Evolutionary conservation across 2,888 invertebrate genomes (phyloP).

Genomic region (Biston betularia): DNA sequence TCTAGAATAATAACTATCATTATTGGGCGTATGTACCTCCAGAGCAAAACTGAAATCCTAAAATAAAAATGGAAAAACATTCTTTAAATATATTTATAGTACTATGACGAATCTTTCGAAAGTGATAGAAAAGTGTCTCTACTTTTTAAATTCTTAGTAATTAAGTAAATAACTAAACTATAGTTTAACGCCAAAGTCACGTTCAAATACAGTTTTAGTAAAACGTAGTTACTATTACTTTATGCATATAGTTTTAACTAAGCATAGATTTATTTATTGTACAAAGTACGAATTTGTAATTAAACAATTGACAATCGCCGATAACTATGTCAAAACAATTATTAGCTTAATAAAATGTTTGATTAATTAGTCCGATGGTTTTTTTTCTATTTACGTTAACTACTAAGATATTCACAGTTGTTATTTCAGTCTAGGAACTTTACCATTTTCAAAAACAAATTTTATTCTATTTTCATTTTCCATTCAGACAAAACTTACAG

Average conservation of each 20-base stretch:
- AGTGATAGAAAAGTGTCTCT: conserved; percentile 53
- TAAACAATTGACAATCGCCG: conserved; percentile 38
- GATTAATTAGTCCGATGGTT: conserved; percentile 13
- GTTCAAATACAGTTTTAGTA: conserved; percentile 52
- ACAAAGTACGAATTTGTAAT: conserved; percentile 66
- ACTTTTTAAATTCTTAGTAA: conserved; percentile 13
- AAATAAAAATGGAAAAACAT: too few relatives aligned
- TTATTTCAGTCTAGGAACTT: too few relatives aligned
- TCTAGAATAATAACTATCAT: background rate
- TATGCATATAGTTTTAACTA: conserved; percentile 47
- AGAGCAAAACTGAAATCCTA: background rate
- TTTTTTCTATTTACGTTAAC: background rate
- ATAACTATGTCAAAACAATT: conserved; percentile 48
- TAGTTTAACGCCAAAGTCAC: conserved; percentile 58
- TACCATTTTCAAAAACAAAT: too few relatives aligned
- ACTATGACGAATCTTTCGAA: conserved; percentile 38
- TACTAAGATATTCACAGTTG: too few relatives aligned
- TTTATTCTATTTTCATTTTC: too few relatives aligned
- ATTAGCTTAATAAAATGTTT: conserved; percentile 57
- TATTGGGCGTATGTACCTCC: background rate
- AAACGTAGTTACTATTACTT: conserved; percentile 40
- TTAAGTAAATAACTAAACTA: conserved; percentile 45
- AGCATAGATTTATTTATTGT: conserved; percentile 72
- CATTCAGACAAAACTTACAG: too few relatives aligned
- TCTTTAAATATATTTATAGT: conserved; percentile 32